A percentile compares a stretch with the other conserved stretches of the same genome.
These are phyloP conservation scores for Gryllus bimaculatus DNA, from an alignment of 1,140 invertebrate genomes.

Conservation along the genomic window DNA sequence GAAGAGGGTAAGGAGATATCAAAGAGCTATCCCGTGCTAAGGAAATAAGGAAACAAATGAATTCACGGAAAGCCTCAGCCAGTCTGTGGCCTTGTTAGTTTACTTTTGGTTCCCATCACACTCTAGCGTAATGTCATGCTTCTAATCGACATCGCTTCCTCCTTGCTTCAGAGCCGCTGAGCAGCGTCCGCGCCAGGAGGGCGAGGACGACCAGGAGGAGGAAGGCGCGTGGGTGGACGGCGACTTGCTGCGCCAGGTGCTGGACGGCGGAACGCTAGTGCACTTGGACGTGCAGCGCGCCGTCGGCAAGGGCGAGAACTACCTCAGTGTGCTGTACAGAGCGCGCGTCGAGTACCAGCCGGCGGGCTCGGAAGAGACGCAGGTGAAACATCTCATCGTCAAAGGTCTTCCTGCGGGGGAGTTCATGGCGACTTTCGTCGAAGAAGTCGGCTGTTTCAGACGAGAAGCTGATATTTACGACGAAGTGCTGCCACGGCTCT, in stretches of 20 bases:
- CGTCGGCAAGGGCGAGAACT: constrained; percentile 19
- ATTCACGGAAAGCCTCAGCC: too few relatives aligned
- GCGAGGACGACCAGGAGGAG: background rate
- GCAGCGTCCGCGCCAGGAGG: background rate
- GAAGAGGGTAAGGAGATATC: too few relatives aligned
- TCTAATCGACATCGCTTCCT: background rate
- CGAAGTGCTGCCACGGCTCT: background rate
- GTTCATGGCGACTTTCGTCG: constrained; percentile 1
- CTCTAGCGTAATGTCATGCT: too few relatives aligned
- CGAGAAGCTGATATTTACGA: constrained; percentile 2
- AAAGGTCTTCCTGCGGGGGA: background rate
- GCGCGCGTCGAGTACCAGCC: background rate
- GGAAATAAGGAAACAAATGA: too few relatives aligned
- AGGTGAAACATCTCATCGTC: background rate
- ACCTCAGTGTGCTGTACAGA: constrained; percentile 16
- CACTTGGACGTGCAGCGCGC: constrained; percentile 7
- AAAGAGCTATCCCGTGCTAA: too few relatives aligned
- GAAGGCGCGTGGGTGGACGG: constrained; percentile 4
- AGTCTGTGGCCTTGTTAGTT: too few relatives aligned
- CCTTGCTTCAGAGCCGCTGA: background rate
- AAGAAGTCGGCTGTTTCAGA: background rate
- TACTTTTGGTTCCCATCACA: too few relatives aligned
- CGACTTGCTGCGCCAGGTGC: background rate
- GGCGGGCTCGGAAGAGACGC: background rate
- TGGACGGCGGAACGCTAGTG: background rate